These are phyloP conservation scores for Drosophila ercepeae DNA, from an alignment of 1,140 invertebrate species.

Conservation along the genomic window DNA sequence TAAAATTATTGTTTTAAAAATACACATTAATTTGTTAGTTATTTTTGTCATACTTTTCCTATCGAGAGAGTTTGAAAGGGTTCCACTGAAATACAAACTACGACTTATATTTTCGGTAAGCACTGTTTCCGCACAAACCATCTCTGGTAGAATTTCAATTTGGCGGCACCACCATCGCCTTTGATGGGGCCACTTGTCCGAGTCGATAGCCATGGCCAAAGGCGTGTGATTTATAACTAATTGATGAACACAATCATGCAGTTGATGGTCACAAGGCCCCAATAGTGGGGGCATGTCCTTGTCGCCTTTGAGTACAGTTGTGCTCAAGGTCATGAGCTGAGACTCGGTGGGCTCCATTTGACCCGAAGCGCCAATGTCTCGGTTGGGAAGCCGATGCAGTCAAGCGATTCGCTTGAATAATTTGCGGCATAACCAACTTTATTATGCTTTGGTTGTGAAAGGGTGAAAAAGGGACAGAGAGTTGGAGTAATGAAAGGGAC, in stretches of 20 bases:
- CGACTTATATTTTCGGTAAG: too few relatives aligned
- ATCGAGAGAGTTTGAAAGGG: too few relatives aligned
- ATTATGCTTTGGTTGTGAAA: constrained; percentile 38
- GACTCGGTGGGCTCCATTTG: not conserved
- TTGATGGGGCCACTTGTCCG: constrained; percentile 24
- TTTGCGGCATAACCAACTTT: constrained; percentile 73
- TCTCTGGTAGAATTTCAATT: constrained; percentile 24
- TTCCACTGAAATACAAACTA: too few relatives aligned
- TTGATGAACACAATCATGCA: constrained; percentile 74
- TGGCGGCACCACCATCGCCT: constrained; percentile 7
- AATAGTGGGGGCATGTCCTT: constrained; percentile 23
- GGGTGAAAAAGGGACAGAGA: not conserved
- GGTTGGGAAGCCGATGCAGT: constrained; percentile 64
- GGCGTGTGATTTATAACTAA: constrained; percentile 75
- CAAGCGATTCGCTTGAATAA: constrained; percentile 73
- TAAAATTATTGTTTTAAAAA: too few relatives aligned
- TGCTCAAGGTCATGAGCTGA: constrained; percentile 50
- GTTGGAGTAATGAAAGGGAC: not conserved
- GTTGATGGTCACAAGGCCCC: constrained; percentile 38
- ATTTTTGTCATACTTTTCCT: too few relatives aligned
- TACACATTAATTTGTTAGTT: too few relatives aligned
- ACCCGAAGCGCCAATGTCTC: constrained; percentile 8
- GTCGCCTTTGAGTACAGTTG: constrained; percentile 41
- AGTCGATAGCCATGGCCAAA: constrained; percentile 17
- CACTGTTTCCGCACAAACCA: constrained; percentile 13